phyloP scores from a whole-genome alignment of 2,113 vertebrate genomes.

The Glaucidium brasilianum region DNA sequence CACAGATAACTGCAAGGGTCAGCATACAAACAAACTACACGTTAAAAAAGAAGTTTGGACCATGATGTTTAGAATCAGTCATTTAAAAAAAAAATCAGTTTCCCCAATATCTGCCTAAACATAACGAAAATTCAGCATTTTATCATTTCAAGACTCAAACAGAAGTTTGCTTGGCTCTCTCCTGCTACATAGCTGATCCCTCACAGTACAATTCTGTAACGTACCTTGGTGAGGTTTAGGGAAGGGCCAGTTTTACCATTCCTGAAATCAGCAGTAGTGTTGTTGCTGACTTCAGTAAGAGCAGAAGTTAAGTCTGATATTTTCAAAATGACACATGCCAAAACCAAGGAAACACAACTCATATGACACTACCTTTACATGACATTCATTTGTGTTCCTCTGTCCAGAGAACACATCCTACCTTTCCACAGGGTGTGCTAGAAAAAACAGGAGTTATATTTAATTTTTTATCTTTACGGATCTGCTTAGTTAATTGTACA shows the following conservation, averaged over 20 bases:
- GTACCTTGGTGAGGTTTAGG: neutral
- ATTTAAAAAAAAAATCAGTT: neutral
- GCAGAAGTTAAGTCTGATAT: neutral
- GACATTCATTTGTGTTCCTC: neutral
- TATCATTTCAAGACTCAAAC: neutral
- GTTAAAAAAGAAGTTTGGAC: neutral
- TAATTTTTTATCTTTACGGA: neutral
- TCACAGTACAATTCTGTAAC: neutral
- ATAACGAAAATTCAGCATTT: neutral
- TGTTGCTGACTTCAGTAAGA: neutral
- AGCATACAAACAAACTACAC: neutral
- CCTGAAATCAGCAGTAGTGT: neutral
- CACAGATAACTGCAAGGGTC: neutral
- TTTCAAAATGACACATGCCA: neutral
- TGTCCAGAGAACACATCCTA: neutral
- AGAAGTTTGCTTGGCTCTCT: neutral
- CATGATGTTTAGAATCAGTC: accelerated
- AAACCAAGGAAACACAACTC: neutral
- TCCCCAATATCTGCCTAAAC: neutral
- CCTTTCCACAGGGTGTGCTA: neutral
- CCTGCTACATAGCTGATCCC: neutral
- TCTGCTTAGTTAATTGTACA: neutral
- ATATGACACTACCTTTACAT: neutral
- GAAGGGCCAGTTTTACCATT: neutral
- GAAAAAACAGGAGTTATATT: neutral